These are phyloP conservation scores for Dipodomys merriami DNA, from an alignment of 2,113 vertebrate species.

Conservation along the genomic window DNA sequence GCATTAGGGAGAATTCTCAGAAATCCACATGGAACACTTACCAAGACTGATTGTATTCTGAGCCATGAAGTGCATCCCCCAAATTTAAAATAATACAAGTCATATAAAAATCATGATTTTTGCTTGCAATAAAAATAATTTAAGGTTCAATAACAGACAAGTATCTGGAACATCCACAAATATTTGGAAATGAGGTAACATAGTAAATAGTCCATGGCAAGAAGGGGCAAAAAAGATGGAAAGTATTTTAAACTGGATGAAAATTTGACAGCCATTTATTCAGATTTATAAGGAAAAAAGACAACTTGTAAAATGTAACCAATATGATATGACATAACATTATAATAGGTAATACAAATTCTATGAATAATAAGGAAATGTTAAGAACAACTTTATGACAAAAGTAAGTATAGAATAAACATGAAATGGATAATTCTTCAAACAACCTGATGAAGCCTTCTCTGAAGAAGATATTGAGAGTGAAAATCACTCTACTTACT, in stretches of 20 bases:
- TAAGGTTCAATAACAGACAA: constrained; percentile 60
- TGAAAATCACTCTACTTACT: not conserved
- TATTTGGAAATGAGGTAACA: constrained; percentile 39
- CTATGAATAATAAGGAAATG: not conserved
- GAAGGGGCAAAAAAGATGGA: not conserved
- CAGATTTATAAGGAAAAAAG: not conserved
- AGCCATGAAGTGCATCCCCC: constrained; percentile 3
- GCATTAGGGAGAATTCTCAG: not conserved
- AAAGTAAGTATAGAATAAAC: not conserved
- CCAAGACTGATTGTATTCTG: not conserved
- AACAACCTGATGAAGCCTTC: not conserved
- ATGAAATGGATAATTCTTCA: not conserved
- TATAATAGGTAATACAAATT: not conserved
- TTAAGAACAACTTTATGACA: not conserved
- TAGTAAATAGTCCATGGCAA: not conserved
- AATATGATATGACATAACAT: not conserved
- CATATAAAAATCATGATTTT: not conserved
- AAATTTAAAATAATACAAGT: constrained; percentile 46
- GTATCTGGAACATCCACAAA: constrained; percentile 49
- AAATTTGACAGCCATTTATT: constrained; percentile 14
- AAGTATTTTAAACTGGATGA: constrained; percentile 3
- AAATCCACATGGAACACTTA: not conserved
- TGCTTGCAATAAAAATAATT: constrained; percentile 47
- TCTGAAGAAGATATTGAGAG: not conserved
- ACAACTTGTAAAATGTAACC: not conserved